Evolutionary conservation across 2,888 invertebrate species (phyloP).

Genomic region (Dorcus parallelipipedus): DNA sequence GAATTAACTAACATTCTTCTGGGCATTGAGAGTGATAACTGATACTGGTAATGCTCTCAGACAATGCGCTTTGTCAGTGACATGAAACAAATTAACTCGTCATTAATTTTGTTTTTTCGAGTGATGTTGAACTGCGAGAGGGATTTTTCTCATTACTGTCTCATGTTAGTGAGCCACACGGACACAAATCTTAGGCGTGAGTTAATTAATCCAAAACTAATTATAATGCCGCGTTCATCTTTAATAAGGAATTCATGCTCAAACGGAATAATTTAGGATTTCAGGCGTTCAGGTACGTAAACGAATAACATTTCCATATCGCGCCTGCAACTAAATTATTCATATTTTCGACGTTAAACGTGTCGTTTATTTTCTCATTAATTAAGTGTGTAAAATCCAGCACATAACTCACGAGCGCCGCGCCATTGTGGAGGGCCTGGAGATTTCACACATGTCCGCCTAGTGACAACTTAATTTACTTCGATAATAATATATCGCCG

Average conservation of each 20-base stretch:
- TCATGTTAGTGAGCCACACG: no score
- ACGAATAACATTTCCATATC: neutral
- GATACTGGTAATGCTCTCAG: neutral
- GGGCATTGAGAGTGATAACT: neutral
- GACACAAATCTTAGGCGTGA: no score
- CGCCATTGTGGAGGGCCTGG: constrained; percentile 13
- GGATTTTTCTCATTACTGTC: no score
- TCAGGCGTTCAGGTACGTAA: no score
- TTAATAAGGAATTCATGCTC: no score
- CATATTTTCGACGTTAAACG: constrained; percentile 28
- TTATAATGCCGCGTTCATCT: no score
- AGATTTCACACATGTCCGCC: constrained; percentile 18
- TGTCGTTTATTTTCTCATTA: constrained; percentile 31
- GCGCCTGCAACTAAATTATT: constrained; percentile 21
- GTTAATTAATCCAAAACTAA: no score
- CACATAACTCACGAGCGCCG: constrained; percentile 5
- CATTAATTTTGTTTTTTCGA: no score
- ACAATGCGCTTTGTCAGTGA: neutral
- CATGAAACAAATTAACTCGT: no score
- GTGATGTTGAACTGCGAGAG: no score
- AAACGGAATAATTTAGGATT: no score
- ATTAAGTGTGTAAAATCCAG: constrained; percentile 25
- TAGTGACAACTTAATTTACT: constrained; percentile 24
- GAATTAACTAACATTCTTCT: neutral
- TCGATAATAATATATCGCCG: constrained; percentile 16